Evolutionary conservation across 92 coral and sea anemone species (phyloP), one percentile per base, ranked within the genome.

Genomic region (Phenganax stokvisi): DNA sequence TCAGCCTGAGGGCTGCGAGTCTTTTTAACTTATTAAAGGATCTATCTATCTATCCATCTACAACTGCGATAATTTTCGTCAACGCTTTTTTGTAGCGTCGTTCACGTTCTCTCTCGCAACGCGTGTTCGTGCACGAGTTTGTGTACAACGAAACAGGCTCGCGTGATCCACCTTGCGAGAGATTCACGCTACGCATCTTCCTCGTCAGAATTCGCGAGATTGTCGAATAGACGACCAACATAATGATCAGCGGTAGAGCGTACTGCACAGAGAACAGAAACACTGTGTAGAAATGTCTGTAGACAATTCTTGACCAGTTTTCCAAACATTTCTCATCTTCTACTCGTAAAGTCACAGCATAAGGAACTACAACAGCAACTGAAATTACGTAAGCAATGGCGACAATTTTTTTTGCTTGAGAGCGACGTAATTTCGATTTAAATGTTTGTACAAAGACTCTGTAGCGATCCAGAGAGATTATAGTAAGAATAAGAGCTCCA

Each of bases 401-500:
- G 37, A 77, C 59, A 6, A 20, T 15, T 31, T 77, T 12, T n/a
- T 62, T 77, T 13, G 53, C 81, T 31, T 77, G 81, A 17, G 71
- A 0, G 7, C 81, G 81, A 3, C 72, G 81, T 12, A 60, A 56
- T 2, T 60, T 60, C 0, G 81, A 25, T 60, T 62, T 77, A 17
- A 77, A 60, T 59, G 81, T 9, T 31, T 77, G 81, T 28, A 77
- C 81, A n/a, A 77, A 77, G 1, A 59, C 72, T 62, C 72, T 31
- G 72, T 77, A 77, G 17, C 81, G 81, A 13, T 77, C 81, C 12
- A 77, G 6, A 12, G 81, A 77, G 66, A 77, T 77, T 12, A 77
- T 28, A 11, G 72, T 60, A 7, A 77, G 58, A 37, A 77, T 58
- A 15, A 77, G 56, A 7, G 81, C 56, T 7, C 72, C 81, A 8